Base-by-base conservation (phyloP, 1,140 invertebrate species). In the Megathymus violae region DNA sequence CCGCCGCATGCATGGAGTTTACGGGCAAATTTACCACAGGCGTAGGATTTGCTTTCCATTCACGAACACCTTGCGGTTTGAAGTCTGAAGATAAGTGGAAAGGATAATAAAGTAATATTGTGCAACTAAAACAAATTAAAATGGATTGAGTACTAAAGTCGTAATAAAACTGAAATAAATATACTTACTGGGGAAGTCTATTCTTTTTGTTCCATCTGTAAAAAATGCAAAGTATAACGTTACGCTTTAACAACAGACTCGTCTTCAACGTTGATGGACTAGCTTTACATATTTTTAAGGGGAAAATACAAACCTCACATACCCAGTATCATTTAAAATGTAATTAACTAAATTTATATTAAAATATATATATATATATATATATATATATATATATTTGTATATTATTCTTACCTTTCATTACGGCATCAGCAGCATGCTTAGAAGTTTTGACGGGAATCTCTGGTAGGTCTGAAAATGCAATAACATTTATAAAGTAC, bases 391-490 rank as follows among this genome's bases (percentile, higher is more conserved):
- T n/a, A n/a, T 31, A 62, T 41, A 54, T 51, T 58, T 14, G 46
- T 51, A 5, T 40, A 22, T 62, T 74, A 46, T 2, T 46, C 19
- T 43, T 27, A 85, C 82, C 80, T 77, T 67, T 62, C 31, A 60
- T 78, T 43, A 68, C 10, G 48, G 62, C 4, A 15, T 71, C 69
- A 48, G 68, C 46, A 52, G 75, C 70, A 41, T 17, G 62, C 48
- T 68, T 75, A 58, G 68, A 19, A 4, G 16, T 73, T 61, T 88
- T 82, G 36, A 70, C 62, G 16, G 75, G 70, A 9, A 69, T 46
- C 13, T 76, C 71, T 11, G 71, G 54, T 15, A 75, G 46, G 48
- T 77, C 82, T 87, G 79, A 43, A 79, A 79, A 74, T 10, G 41
- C 36, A 52, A 50, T 52, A 44, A n/a, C 40, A 46, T 40, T 31